Percentiles rank a stretch among this genome's conserved stretches.
phyloP scores from a whole-genome alignment of 35 echinoderm and acorn worm genomes.

The Ophiothrix spiculata region DNA sequence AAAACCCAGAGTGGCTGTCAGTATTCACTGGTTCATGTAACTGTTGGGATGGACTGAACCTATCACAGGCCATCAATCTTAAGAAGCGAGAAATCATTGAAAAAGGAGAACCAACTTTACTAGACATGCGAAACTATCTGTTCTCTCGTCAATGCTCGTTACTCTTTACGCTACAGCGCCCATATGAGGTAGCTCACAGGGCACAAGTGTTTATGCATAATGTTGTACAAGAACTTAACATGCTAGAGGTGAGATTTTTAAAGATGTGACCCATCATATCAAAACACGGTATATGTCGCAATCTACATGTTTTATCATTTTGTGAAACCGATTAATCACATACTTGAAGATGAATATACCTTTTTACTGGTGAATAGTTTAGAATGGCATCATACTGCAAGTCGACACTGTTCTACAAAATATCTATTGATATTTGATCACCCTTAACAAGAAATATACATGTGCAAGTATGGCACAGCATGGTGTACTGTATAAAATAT shows the following conservation, averaged over 20 bases:
- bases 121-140: slow-evolving; percentile 94
- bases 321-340: no score
- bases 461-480: no score
- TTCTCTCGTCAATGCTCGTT: slow-evolving; percentile 88
- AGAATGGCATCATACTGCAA: no score
- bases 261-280: no score
- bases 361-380: background rate
- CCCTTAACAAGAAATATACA: no score
- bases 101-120: slow-evolving; percentile 64
- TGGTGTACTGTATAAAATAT: no score
- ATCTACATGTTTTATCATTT: no score
- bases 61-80: slow-evolving; percentile 67
- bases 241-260: slow-evolving; percentile 62
- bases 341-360: background rate
- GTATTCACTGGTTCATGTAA: slow-evolving; percentile 64
- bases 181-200: slow-evolving; percentile 75
- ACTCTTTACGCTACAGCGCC: slow-evolving; percentile 70
- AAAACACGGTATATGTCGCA: no score
- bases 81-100: slow-evolving; percentile 58
- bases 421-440: no score
- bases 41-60: slow-evolving; percentile 94
- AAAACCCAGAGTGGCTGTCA: slow-evolving; percentile 69
- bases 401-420: no score
- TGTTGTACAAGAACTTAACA: slow-evolving; percentile 84
- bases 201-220: slow-evolving; percentile 85